A percentile compares a stretch with the other conserved stretches of the same genome.
Conservation (phyloP, 1,140 invertebrate species). For the Tachypleus tridentatus region DNA sequence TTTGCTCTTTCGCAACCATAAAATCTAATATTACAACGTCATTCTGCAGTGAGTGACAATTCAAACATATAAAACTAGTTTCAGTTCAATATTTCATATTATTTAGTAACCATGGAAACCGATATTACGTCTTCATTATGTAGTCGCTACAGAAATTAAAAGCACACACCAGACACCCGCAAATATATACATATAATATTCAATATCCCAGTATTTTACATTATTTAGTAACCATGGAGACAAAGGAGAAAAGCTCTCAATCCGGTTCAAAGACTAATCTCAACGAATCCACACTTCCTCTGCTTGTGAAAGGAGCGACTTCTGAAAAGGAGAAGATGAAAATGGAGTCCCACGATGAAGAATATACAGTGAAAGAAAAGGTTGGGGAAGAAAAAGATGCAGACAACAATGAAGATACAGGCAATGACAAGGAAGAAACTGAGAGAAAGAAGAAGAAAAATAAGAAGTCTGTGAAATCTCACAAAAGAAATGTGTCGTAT, state of each 20-base stretch:
- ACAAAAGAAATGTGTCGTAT: constrained; percentile 17
- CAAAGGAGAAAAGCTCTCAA: constrained; percentile 17
- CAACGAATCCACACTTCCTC: constrained; percentile 29
- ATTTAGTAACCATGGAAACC: no score
- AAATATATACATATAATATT: no score
- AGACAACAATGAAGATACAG: constrained; percentile 2
- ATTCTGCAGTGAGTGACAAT: no score
- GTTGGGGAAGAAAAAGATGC: constrained; percentile 7
- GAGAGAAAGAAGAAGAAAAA: constrained; percentile 21
- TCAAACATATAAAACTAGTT: no score
- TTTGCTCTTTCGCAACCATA: no score
- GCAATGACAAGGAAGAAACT: constrained; percentile 2
- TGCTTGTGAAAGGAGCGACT: constrained; percentile 20
- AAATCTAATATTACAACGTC: no score
- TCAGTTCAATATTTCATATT: no score
- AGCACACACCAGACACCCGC: no score
- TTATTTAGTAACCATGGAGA: no score
- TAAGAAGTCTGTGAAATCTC: constrained; percentile 12
- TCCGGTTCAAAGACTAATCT: constrained; percentile 28
- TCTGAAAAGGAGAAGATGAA: constrained; percentile 23
- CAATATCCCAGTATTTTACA: no score
- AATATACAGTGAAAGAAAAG: constrained; percentile 8
- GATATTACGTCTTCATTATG: no score
- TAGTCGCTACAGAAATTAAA: no score
- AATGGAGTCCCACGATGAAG: constrained; percentile 22